phyloP scores from a whole-genome alignment of 2,113 vertebrate species.

The Malurus elegans region DNA sequence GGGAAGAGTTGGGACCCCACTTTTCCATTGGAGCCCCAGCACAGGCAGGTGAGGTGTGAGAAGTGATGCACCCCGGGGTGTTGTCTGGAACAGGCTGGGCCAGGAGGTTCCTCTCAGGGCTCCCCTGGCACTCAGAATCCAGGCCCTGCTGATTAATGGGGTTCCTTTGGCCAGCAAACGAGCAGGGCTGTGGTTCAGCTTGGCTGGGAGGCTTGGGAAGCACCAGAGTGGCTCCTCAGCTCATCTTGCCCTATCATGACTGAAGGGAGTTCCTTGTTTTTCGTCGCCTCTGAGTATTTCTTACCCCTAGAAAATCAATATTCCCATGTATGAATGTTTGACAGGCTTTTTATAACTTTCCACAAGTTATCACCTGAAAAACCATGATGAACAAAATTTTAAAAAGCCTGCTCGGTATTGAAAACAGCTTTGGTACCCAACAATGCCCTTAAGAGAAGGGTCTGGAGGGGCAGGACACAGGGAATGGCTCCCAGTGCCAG shows the following conservation, averaged over 20 bases:
- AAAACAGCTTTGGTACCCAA: fast-evolving
- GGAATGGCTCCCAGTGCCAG: background rate
- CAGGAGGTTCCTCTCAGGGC: fast-evolving
- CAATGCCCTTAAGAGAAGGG: background rate
- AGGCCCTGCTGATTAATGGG: background rate
- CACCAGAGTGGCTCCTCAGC: background rate
- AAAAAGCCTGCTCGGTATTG: background rate
- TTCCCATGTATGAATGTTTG: background rate
- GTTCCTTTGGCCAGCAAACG: background rate
- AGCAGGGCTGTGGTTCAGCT: background rate
- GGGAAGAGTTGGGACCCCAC: background rate
- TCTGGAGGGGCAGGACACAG: background rate
- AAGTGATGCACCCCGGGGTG: fast-evolving
- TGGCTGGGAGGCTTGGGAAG: background rate
- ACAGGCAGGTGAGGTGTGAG: background rate
- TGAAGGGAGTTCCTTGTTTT: background rate
- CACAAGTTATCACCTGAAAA: background rate
- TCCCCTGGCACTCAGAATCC: background rate
- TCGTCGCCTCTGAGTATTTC: background rate
- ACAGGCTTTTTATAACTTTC: background rate
- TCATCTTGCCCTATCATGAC: background rate
- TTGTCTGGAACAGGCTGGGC: fast-evolving
- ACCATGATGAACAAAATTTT: background rate
- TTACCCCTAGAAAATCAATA: background rate
- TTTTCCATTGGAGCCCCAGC: fast-evolving